phyloP scores from a whole-genome alignment of 2,888 invertebrate genomes.

The Coenonympha arcania region DNA sequence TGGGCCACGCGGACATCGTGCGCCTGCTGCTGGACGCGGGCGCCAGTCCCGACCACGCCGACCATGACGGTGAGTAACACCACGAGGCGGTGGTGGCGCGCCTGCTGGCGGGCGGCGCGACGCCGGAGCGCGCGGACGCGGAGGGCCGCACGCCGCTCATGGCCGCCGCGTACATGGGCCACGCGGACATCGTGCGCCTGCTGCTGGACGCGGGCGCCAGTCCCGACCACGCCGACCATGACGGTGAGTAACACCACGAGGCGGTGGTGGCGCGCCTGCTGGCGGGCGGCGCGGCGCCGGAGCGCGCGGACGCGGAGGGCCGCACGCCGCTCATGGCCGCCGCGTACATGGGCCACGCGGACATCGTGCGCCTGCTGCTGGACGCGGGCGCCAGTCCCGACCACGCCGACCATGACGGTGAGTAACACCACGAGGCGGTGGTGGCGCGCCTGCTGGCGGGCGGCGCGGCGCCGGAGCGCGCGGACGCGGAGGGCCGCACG shows the following conservation, averaged over 20 bases:
- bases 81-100: conserved; percentile 88
- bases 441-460: conserved; percentile 82
- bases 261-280: conserved; percentile 84
- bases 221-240: conserved; percentile 89
- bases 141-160: conserved; percentile 94
- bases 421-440: conserved; percentile 88
- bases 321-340: conserved; percentile 95
- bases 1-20: conserved; percentile 95
- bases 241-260: conserved; percentile 88
- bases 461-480: conserved; percentile 84
- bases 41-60: conserved; percentile 88
- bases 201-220: conserved; percentile 86
- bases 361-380: conserved; percentile 87
- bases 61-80: conserved; percentile 86
- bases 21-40: conserved; percentile 85
- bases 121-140: conserved; percentile 88
- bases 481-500: conserved; percentile 92
- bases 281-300: conserved; percentile 84
- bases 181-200: conserved; percentile 90
- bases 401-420: conserved; percentile 88
- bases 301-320: conserved; percentile 90
- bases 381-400: conserved; percentile 88
- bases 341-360: conserved; percentile 97
- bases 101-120: conserved; percentile 84
- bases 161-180: conserved; percentile 97